Evolutionary conservation across 2,888 invertebrate genomes (phyloP), one percentile per base, ranked within the genome.

Genomic region (Xylota sylvarum): DNA sequence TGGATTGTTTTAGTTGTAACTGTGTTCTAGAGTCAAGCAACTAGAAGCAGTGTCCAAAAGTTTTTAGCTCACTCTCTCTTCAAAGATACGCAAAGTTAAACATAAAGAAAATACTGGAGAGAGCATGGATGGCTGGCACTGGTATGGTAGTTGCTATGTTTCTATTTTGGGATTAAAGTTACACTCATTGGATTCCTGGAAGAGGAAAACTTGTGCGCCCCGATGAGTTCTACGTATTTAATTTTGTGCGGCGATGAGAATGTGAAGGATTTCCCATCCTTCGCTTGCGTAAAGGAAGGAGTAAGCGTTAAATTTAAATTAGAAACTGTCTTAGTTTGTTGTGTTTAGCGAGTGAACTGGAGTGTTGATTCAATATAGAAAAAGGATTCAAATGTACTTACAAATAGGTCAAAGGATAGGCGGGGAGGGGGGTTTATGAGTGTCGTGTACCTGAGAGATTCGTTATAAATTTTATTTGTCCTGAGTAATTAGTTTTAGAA

Each of bases 181-280:
- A 48, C 30, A 23, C 55, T 55, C 27, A 4, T 46, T 43, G 27
- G 23, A 46, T 46, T 27, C 14, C 14, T 48, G 58, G 48, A 30
- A 23, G 23, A 58, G 48, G 32, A 23, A 48, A 58, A 58, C 35
- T 72, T 50, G 48, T 56, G 19, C 30, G 48, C 48, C 7, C 17
- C 32, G 32, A 35, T 17, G 67, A 37, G 23, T 37, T 67, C 5
- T 23, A 10, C 32, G 70, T 70, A 46, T 72, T 72, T 60, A 72
- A 50, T 70, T 72, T 72, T 48, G 32, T 46, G 32, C 19, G 46
- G 55, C 58, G 48, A 58, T 70, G 56, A 32, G 56, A 46, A 48
- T 58, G 58, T 58, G 14, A 23, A 23, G 23, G 23, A 23, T 23
- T n/a, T n/a, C n/a, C 23, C 23, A 1, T 23, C 2, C 14, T 4